Conservation (phyloP, 2,888 invertebrate genomes). For the Mythimna lalbum region DNA sequence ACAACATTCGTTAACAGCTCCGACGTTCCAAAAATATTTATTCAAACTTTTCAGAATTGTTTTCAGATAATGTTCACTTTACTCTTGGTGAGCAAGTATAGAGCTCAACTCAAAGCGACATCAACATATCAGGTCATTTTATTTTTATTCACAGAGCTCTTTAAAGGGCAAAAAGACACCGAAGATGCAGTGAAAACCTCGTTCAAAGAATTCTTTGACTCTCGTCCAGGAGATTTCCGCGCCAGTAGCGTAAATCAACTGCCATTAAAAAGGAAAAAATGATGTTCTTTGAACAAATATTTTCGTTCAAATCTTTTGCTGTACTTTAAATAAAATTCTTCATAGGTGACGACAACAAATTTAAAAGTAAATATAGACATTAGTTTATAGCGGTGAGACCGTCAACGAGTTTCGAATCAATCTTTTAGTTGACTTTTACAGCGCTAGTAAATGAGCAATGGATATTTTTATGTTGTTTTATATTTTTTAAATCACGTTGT, state of each 20-base stretch:
- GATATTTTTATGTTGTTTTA: slow-evolving; percentile 45
- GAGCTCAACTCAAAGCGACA: slow-evolving; percentile 45
- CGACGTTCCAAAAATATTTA: slow-evolving; percentile 23
- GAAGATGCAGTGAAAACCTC: slow-evolving; percentile 60
- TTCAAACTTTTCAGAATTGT: slow-evolving; percentile 17
- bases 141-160: slow-evolving; percentile 58
- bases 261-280: slow-evolving; percentile 66
- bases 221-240: slow-evolving; percentile 61
- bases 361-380: slow-evolving; percentile 19
- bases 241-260: slow-evolving; percentile 62
- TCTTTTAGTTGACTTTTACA: slow-evolving; percentile 55
- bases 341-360: slow-evolving; percentile 16
- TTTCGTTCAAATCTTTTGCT: slow-evolving; percentile 40
- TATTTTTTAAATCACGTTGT: slow-evolving; percentile 38
- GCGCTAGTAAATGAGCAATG: slow-evolving; percentile 49
- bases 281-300: slow-evolving; percentile 60
- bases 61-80: slow-evolving; percentile 33
- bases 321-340: slow-evolving; percentile 43
- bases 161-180: slow-evolving; percentile 53
- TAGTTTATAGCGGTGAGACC: slow-evolving; percentile 24
- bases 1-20: not conserved
- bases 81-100: slow-evolving; percentile 38
- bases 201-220: slow-evolving; percentile 68
- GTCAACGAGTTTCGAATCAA: slow-evolving; percentile 38
- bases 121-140: slow-evolving; percentile 60